These are phyloP conservation scores for Sigmodon hispidus DNA, from an alignment of 2,113 vertebrate genomes.

Conservation along the genomic window DNA sequence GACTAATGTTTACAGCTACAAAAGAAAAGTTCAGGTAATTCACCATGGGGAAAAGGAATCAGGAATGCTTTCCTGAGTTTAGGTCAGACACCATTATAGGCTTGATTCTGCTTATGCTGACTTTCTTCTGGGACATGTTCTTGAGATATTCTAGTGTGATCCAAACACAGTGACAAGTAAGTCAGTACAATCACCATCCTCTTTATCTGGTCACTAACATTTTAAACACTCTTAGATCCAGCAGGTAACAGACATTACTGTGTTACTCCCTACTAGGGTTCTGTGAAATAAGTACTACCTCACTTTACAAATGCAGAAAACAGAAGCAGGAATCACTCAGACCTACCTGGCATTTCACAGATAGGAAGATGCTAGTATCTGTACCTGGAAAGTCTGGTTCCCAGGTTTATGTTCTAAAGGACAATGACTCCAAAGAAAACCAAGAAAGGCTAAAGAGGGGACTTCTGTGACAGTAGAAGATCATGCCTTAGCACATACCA, in stretches of 20 bases:
- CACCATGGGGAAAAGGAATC: neutral
- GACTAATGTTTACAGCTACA: neutral
- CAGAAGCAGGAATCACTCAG: neutral
- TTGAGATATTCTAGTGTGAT: neutral
- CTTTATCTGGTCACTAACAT: neutral
- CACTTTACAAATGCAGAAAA: neutral
- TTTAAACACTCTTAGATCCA: neutral
- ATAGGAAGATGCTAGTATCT: neutral
- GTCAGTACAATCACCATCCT: neutral
- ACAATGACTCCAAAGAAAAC: neutral
- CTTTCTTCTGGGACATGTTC: neutral
- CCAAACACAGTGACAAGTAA: neutral
- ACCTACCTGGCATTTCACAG: neutral
- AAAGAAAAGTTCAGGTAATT: neutral
- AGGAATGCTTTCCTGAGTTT: neutral
- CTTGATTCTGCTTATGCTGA: neutral
- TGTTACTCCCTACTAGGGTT: neutral
- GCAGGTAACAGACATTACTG: neutral
- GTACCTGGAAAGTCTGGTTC: neutral
- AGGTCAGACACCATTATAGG: neutral
- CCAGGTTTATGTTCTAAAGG: neutral
- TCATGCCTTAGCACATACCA: fast-evolving
- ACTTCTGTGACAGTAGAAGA: fast-evolving
- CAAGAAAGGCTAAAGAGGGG: neutral
- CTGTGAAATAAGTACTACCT: neutral